Evolutionary conservation across 1,140 invertebrate genomes (phyloP).

Genomic region (Radopholus similis): DNA sequence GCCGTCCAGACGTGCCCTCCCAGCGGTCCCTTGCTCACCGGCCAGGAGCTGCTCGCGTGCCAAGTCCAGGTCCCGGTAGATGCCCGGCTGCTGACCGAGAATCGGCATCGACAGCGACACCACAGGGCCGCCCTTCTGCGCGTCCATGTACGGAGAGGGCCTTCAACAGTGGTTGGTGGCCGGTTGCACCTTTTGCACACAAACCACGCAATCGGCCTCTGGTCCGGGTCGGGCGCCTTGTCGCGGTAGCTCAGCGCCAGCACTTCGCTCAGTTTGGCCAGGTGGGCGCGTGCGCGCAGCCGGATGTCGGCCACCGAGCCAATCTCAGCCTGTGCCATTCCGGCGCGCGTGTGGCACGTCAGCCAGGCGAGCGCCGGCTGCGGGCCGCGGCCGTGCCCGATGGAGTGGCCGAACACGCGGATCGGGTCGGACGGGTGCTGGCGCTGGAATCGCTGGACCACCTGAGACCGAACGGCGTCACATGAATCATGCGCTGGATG

Average conservation of each 20-base stretch:
- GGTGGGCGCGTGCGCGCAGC: slow-evolving; percentile 42
- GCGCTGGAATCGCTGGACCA: slow-evolving; percentile 21
- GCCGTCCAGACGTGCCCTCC: slow-evolving; percentile 5
- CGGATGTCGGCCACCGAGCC: slow-evolving; percentile 55
- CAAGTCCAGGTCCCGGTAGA: neutral
- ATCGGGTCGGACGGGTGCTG: slow-evolving; percentile 22
- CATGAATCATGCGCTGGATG: too few relatives aligned
- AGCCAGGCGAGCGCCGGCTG: slow-evolving; percentile 45
- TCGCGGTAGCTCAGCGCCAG: slow-evolving; percentile 31
- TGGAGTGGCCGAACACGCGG: slow-evolving; percentile 54
- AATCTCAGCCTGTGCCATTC: slow-evolving; percentile 26
- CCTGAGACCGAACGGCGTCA: too few relatives aligned
- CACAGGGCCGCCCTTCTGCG: slow-evolving; percentile 45
- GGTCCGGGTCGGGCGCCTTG: neutral
- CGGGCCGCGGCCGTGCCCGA: slow-evolving; percentile 53
- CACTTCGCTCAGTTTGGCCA: slow-evolving; percentile 35
- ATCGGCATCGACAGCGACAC: slow-evolving; percentile 53
- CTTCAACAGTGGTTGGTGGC: neutral
- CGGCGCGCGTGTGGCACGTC: slow-evolving; percentile 42
- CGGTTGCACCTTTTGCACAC: neutral
- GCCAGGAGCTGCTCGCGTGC: neutral
- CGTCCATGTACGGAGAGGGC: slow-evolving; percentile 54
- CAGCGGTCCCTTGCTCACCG: neutral
- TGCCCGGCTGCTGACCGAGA: slow-evolving; percentile 22
- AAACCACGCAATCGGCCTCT: slow-evolving; percentile 44